phyloP scores from a whole-genome alignment of 2,888 invertebrate genomes.

The Lasioglossum figueresi region DNA sequence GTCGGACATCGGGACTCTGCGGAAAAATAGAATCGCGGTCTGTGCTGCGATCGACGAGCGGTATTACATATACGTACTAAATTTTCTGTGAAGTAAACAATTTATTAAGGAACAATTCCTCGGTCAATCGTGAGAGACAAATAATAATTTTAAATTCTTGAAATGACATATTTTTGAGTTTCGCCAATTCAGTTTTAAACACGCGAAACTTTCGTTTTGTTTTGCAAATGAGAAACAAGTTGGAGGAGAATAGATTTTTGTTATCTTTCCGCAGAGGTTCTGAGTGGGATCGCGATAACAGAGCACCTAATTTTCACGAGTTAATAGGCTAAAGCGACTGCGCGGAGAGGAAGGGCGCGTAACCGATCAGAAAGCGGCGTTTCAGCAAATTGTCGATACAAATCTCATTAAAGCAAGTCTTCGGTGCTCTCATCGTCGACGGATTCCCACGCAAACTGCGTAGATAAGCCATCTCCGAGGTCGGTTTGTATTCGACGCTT shows the following conservation, averaged over 20 bases:
- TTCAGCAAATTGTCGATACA: not conserved
- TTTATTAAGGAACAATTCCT: not conserved
- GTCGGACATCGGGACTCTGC: not conserved
- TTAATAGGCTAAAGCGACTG: not conserved
- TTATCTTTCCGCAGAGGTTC: not conserved
- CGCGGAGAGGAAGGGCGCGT: not conserved
- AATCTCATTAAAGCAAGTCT: constrained; percentile 13
- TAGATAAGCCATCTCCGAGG: constrained; percentile 8
- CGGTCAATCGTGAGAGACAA: not conserved
- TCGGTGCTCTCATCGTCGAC: not conserved
- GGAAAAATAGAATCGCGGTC: not conserved
- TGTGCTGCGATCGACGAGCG: not conserved
- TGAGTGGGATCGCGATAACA: not conserved
- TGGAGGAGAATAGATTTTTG: not conserved
- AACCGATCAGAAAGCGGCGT: not conserved
- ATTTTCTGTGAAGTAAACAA: not conserved
- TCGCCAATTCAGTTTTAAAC: not conserved
- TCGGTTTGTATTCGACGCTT: constrained; percentile 14
- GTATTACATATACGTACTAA: not conserved
- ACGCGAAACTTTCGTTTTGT: not conserved
- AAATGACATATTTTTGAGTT: not conserved
- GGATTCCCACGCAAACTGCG: constrained; percentile 11
- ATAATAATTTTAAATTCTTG: not conserved
- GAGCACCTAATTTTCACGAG: not conserved
- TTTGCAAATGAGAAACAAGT: not conserved